Conservation (phyloP, 1,140 invertebrate genomes). For the Cataglyphis hispanica region DNA sequence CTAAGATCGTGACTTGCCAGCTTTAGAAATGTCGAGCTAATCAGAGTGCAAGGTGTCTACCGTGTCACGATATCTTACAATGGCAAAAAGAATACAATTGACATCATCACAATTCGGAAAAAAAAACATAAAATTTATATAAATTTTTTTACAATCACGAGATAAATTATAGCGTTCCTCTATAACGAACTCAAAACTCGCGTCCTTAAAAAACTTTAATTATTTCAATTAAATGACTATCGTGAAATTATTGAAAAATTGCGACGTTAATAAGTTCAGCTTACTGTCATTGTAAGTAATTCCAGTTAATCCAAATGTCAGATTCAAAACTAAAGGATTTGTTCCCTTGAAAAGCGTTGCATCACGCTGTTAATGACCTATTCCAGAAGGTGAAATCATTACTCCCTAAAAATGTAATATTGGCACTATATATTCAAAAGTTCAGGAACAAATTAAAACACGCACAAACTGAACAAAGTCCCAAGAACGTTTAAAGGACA, state of each 20-base stretch:
- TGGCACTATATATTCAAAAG: not conserved
- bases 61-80: not conserved
- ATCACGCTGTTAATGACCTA: conserved; percentile 48
- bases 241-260: not conserved
- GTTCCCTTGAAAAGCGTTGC: conserved; percentile 45
- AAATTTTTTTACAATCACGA: not conserved
- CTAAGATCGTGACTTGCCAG: not conserved
- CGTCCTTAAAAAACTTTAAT: not conserved
- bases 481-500: not conserved
- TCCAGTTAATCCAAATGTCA: not conserved
- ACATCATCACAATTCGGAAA: not conserved
- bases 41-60: not conserved
- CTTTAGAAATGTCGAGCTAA: not conserved
- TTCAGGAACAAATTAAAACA: not conserved
- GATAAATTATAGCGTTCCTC: not conserved
- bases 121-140: not conserved
- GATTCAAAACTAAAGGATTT: conserved; percentile 3
- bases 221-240: not conserved
- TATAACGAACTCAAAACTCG: not conserved
- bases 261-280: no score
- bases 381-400: conserved; percentile 7
- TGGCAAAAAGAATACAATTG: not conserved
- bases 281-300: not conserved
- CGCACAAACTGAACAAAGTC: not conserved
- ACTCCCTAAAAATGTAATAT: conserved; percentile 9